These are phyloP conservation scores for Strigamia crassipes DNA, from an alignment of 2,888 invertebrate species.

Conservation along the genomic window DNA sequence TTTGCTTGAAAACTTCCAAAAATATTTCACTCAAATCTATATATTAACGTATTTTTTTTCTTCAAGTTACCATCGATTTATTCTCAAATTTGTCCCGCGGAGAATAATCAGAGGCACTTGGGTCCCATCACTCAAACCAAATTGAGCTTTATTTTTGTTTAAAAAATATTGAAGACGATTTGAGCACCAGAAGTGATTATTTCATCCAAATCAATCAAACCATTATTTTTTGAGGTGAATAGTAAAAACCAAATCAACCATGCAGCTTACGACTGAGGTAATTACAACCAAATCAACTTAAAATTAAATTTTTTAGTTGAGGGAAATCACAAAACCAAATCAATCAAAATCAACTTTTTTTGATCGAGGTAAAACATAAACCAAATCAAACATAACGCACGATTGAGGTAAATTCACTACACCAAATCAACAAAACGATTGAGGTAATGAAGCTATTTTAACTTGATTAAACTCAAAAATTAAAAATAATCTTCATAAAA, in stretches of 20 bases:
- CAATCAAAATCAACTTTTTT: neutral
- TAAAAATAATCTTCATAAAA: neutral
- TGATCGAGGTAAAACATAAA: neutral
- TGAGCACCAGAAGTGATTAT: neutral
- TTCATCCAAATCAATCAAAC: neutral
- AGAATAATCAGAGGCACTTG: conserved; percentile 40
- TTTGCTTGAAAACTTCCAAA: neutral
- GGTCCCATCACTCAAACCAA: conserved; percentile 14
- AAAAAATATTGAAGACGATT: conserved; percentile 33
- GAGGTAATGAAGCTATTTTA: neutral
- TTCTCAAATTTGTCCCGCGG: conserved; percentile 28
- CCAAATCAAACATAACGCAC: neutral
- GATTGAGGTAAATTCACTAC: conserved; percentile 1
- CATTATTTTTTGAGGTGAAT: neutral
- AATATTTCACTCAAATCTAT: neutral
- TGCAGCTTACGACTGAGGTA: neutral
- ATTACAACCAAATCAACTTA: neutral
- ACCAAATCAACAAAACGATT: conserved; percentile 22
- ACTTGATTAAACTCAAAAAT: neutral
- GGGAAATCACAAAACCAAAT: conserved; percentile 8
- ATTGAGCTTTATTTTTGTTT: neutral
- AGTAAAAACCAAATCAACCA: conserved; percentile 27
- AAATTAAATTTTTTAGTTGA: conserved; percentile 11
- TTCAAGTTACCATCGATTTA: conserved; percentile 34
- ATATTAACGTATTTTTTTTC: neutral